A percentile compares a stretch with the other conserved stretches of the same genome.
phyloP scores from a whole-genome alignment of 23 tunicate species.

The Phallusia fumigata region DNA sequence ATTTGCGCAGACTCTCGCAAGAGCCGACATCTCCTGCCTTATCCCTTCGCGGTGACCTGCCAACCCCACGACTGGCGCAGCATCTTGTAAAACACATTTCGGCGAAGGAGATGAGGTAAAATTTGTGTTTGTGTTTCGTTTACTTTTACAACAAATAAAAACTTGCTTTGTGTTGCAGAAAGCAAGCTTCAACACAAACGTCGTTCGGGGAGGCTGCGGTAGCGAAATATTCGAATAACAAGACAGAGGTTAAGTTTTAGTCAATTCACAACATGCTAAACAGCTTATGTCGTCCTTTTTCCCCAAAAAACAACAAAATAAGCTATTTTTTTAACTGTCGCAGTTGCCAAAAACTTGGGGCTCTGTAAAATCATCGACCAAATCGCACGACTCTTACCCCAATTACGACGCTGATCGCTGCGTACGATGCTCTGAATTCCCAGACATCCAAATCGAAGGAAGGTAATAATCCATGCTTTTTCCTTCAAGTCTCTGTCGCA shows the following conservation, averaged over 20 bases:
- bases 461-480: conserved; percentile 18
- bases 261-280: no score
- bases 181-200: conserved; percentile 1
- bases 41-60: conserved; percentile 14
- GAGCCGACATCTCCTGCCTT: conserved; percentile 20
- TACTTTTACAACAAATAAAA: no score
- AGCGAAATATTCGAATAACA: neutral
- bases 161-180: neutral
- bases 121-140: no score
- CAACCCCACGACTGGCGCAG: conserved; percentile 34
- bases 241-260: neutral
- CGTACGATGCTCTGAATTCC: conserved; percentile 50
- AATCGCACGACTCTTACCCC: conserved; percentile 9
- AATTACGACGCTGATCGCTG: conserved; percentile 36
- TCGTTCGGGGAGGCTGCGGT: neutral
- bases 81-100: neutral
- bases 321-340: no score
- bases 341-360: no score
- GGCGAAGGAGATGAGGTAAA: neutral
- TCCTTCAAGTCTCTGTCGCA: neutral
- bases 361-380: neutral
- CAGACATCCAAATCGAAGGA: conserved; percentile 77
- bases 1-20: conserved; percentile 28
- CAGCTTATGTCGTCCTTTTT: no score
- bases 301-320: no score